phyloP scores from a whole-genome alignment of 2,113 vertebrate genomes.

The Rhinogobius similis region DNA sequence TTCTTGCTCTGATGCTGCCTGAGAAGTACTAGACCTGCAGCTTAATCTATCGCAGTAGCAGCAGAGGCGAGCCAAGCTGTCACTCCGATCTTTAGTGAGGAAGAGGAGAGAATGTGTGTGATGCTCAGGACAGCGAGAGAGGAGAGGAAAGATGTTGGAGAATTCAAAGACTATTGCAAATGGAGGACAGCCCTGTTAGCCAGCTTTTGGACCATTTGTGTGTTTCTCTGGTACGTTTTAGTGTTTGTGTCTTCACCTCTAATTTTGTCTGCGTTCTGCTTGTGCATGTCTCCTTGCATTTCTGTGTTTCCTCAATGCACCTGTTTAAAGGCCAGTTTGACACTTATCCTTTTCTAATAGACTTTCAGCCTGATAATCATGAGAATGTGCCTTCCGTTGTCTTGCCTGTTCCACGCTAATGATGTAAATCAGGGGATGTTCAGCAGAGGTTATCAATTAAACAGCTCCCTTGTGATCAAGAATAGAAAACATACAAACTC shows the following conservation, averaged over 20 bases:
- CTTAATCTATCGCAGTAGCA: slow-evolving; percentile 70
- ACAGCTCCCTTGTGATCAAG: slow-evolving; percentile 50
- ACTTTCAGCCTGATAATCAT: slow-evolving; percentile 24
- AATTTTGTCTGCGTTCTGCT: slow-evolving; percentile 11
- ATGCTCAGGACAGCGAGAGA: slow-evolving; percentile 30
- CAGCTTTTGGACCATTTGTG: slow-evolving; percentile 46
- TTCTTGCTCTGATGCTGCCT: slow-evolving; percentile 56
- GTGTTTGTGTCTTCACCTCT: slow-evolving; percentile 37
- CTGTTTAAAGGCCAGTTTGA: slow-evolving; percentile 25
- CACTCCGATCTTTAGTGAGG: slow-evolving; percentile 63
- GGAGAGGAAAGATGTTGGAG: slow-evolving; percentile 37
- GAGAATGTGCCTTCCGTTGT: slow-evolving; percentile 36
- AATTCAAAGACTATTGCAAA: slow-evolving; percentile 46
- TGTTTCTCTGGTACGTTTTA: slow-evolving; percentile 53
- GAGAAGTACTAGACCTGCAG: slow-evolving; percentile 65
- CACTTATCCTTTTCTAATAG: slow-evolving; percentile 30
- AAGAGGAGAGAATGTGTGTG: slow-evolving; percentile 53
- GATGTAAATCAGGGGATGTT: slow-evolving; percentile 66
- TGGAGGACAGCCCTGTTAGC: slow-evolving; percentile 46
- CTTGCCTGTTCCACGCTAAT: slow-evolving; percentile 57
- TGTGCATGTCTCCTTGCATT: slow-evolving; percentile 11
- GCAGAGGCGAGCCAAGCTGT: slow-evolving; percentile 56
- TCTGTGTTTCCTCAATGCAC: slow-evolving; percentile 32
- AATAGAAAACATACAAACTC: slow-evolving; percentile 18
- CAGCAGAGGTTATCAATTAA: slow-evolving; percentile 62